Conservation (phyloP, 2,888 invertebrate species). For the Dastarcus helophoroides region DNA sequence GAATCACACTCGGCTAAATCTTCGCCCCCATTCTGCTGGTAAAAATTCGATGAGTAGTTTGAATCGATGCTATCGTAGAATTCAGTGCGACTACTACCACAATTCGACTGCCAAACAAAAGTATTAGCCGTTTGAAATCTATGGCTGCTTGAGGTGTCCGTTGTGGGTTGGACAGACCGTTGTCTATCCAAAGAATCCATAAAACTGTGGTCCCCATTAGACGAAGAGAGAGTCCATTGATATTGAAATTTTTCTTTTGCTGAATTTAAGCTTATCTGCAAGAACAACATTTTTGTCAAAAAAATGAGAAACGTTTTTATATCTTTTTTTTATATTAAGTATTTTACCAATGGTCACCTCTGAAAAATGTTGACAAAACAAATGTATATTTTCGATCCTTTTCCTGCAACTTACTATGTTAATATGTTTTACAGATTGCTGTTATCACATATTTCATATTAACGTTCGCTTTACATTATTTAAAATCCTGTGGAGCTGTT, state of each 20-base stretch:
- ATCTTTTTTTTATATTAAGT: no score
- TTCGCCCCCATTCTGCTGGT: conserved; percentile 39
- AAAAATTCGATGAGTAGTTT: conserved; percentile 35
- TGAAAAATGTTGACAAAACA: no score
- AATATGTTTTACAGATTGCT: no score
- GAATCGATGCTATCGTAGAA: conserved; percentile 63
- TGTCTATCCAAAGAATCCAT: conserved; percentile 41
- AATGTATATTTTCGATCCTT: no score
- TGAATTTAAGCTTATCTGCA: conserved; percentile 25
- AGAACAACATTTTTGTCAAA: no score
- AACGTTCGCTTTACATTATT: no score
- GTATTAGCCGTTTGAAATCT: conserved; percentile 40
- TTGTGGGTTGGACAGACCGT: conserved; percentile 30
- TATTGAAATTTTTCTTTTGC: conserved; percentile 35
- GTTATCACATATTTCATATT: no score
- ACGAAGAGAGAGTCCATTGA: conserved; percentile 38
- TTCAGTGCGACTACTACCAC: conserved; percentile 29
- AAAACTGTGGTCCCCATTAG: conserved; percentile 32
- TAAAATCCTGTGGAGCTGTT: no score
- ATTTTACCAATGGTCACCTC: no score
- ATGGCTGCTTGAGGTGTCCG: conserved; percentile 26
- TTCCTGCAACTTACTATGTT: no score
- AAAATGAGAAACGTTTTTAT: no score
- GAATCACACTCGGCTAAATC: conserved; percentile 48
- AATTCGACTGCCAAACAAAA: conserved; percentile 42